Evolutionary conservation across 1,140 invertebrate species (phyloP), one percentile per base, ranked within the genome.

Genomic region (Cepaea nemoralis): DNA sequence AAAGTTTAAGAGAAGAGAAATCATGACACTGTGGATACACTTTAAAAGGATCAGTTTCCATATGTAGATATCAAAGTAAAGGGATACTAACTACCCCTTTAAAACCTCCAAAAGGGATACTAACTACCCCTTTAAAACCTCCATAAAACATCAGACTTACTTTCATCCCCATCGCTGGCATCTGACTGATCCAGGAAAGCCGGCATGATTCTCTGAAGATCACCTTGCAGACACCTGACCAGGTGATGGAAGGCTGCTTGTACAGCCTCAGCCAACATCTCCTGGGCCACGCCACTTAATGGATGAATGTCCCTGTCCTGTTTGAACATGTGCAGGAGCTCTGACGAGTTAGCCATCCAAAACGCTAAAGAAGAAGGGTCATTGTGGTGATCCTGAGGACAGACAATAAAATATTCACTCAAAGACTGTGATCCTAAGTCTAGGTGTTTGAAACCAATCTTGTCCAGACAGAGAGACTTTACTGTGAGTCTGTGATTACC

Each of bases 301-400:
- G 84, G 85, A 45, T 86, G 85, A 0, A 97, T 95, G 59, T 99
- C 97, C 71, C 96, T 93, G 92, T 99, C 98, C 84, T 95, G 97
- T 90, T 99, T 99, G 3, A 99, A 92, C 92, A 99, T 99, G 91
- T 99, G 97, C 22, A 99, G 91, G 45, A 99, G 92, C 92, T 99
- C 98, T 19, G 97, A 98, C 0, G 96, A 95, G 90, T 99, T 99
- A 0, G 97, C 97, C 93, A 99, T 94, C 98, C 98, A 99, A 87
- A 99, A 97, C 0, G 97, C 97, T 55, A 92, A 83, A 12, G 87
- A 84, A 39, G 86, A 85, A 22, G 89, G 87, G 71, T 91, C 89
- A 75, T 90, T 88, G 73, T 85, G 83, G 50, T 88, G 87, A 16
- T 89, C 87, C 90, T 91, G 59, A 14, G 50, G 19, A 55, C n/a